These are phyloP conservation scores for Perodicticus potto DNA, from an alignment of 2,797 vertebrate genomes.

Conservation along the genomic window DNA sequence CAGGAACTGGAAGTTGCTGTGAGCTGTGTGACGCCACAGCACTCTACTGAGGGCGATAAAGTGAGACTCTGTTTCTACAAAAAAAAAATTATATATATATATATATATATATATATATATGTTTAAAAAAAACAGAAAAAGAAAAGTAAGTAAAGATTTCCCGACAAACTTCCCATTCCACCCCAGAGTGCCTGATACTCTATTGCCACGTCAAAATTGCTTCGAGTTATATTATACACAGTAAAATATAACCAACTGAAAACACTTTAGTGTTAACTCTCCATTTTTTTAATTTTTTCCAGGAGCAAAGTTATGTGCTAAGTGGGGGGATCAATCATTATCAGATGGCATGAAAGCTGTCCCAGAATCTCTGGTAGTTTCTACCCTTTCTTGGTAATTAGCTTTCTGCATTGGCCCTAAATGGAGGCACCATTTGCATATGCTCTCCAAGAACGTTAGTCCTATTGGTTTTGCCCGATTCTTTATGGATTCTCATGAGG, in stretches of 20 bases:
- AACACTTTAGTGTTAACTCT: conserved; percentile 40
- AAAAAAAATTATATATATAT: too few relatives aligned
- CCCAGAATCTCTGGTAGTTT: background rate
- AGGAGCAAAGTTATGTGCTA: conserved; percentile 25
- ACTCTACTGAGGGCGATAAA: too few relatives aligned
- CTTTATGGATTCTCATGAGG: conserved; percentile 9
- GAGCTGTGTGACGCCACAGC: too few relatives aligned
- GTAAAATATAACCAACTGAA: conserved; percentile 21
- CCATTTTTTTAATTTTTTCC: conserved; percentile 16
- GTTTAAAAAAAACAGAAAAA: too few relatives aligned
- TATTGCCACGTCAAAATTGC: background rate
- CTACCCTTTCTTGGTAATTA: background rate
- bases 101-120: too few relatives aligned
- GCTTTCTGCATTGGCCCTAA: background rate
- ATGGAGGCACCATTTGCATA: background rate
- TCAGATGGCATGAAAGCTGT: conserved; percentile 6
- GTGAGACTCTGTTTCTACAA: too few relatives aligned
- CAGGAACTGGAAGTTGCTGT: too few relatives aligned
- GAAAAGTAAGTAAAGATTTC: conserved; percentile 24
- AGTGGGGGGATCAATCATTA: background rate
- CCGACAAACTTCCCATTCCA: conserved; percentile 15
- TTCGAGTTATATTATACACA: conserved; percentile 21
- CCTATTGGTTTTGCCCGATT: conserved; percentile 23
- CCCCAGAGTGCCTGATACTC: background rate
- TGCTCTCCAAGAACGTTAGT: conserved; percentile 34